Evolutionary conservation across 92 coral and sea anemone species (phyloP), one percentile per base, ranked within the genome.

Genomic region (Parazoanthus swiftii): DNA sequence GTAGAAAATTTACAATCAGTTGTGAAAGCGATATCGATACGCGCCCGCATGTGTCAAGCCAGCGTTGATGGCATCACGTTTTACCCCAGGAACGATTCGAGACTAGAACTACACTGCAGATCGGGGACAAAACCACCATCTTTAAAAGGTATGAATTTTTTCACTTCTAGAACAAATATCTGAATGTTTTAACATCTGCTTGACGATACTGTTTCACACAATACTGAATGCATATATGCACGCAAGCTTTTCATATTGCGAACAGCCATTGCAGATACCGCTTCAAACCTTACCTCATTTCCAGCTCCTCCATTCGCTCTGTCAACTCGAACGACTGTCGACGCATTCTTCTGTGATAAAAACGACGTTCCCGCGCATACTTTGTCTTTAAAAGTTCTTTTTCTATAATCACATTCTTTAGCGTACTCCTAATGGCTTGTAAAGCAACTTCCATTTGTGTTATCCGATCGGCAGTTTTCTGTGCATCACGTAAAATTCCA

Each of bases 371-470:
- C 46, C 65, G 38, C 6, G 87, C 14, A 48, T 39, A 51, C 42
- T 29, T 84, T 4, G 56, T 46, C 42, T 46, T 84, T 16, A 84
- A 26, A 33, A 25, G 44, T 15, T 70, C 87, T 71, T 48, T 70
- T 29, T 84, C 78, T 25, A 48, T 35, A 8, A 84, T 84, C 4
- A 84, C 39, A 25, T 46, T 48, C 43, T 26, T 84, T 37, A 84
- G 65, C n/a, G 59, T 71, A 14, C 66, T 84, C 58, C 74, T 46
- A 29, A 70, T 36, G 20, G 26, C 87, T 35, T 51, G 87, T 13
- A 84, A 71, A 70, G 79, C 78, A 3, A 71, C 15, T 14, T 84
- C 87, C 78, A 84, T 84, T 37, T 84, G 79, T 9, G 43, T 35
- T 70, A 84, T 70, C 15, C 77, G 87, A 14, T 84, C 43, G 29